These are phyloP conservation scores for Cantharis flavilabris DNA, from an alignment of 2,888 invertebrate species.

Conservation along the genomic window DNA sequence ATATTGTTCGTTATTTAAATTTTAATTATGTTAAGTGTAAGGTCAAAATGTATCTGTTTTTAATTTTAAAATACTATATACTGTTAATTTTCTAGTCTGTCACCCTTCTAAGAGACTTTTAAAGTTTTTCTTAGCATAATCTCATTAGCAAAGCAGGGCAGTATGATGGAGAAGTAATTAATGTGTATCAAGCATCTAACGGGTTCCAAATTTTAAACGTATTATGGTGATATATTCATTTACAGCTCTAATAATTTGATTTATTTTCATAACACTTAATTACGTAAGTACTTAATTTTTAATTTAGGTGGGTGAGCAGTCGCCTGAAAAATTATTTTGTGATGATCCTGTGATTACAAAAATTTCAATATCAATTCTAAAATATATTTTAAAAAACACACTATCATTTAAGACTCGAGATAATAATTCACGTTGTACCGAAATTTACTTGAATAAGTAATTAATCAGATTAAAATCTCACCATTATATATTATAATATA, in stretches of 20 bases:
- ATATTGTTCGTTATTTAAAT: background rate
- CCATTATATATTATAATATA: background rate
- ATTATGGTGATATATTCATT: background rate
- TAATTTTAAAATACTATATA: background rate
- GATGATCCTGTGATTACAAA: background rate
- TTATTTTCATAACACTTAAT: background rate
- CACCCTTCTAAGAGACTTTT: background rate
- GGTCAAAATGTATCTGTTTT: background rate
- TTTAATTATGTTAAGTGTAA: background rate
- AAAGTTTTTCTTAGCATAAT: background rate
- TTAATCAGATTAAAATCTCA: background rate
- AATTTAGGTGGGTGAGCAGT: background rate
- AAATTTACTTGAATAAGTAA: background rate
- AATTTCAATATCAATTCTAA: background rate
- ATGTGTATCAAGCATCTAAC: background rate
- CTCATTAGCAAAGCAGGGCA: background rate
- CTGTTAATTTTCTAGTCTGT: background rate
- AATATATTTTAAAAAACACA: background rate
- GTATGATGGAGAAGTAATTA: background rate
- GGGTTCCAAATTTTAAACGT: background rate
- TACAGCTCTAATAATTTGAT: background rate
- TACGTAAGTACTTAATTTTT: background rate
- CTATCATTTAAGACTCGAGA: background rate
- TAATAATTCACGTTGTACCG: background rate
- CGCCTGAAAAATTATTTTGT: background rate